A percentile compares a stretch with the other conserved stretches of the same genome.
Evolutionary conservation across 2,888 invertebrate species (phyloP).

Genomic region (Eupithecia vulgata): DNA sequence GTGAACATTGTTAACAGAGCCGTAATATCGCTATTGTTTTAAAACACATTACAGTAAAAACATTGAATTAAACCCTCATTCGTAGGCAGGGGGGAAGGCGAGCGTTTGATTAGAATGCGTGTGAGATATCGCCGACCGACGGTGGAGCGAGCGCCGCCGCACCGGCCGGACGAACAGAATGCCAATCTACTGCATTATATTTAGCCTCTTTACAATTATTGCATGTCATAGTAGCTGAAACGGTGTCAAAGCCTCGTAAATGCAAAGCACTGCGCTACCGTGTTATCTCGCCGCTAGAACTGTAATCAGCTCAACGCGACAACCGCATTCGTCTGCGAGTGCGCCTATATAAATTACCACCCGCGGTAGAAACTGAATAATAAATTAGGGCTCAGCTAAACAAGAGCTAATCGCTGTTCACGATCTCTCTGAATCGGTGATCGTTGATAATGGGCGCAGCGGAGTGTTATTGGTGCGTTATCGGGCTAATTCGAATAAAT

Average conservation of each 20-base stretch:
- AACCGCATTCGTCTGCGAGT: constrained; percentile 55
- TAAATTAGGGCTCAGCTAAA: constrained; percentile 53
- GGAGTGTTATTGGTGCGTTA: constrained; percentile 49
- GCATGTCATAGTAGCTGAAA: constrained; percentile 67
- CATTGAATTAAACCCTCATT: constrained; percentile 72
- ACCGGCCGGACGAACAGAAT: constrained; percentile 58
- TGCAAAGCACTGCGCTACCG: constrained; percentile 45
- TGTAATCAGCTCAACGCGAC: constrained; percentile 54
- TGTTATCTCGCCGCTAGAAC: constrained; percentile 50
- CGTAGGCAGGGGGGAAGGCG: constrained; percentile 68
- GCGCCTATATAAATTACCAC: constrained; percentile 54
- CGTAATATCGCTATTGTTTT: constrained; percentile 57
- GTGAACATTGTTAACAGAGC: constrained; percentile 38
- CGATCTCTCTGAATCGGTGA: constrained; percentile 52
- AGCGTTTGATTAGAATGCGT: constrained; percentile 74
- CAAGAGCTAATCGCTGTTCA: constrained; percentile 51
- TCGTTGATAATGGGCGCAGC: constrained; percentile 49
- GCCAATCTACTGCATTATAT: constrained; percentile 73
- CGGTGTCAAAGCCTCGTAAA: constrained; percentile 62
- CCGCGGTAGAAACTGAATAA: constrained; percentile 55
- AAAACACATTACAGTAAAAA: constrained; percentile 65
- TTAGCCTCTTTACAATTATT: constrained; percentile 71
- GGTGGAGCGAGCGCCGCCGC: constrained; percentile 51
- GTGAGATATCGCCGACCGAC: constrained; percentile 57
- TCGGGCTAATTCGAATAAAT: constrained; percentile 42